These are phyloP conservation scores for Hybos culiciformis DNA, from an alignment of 2,888 invertebrate genomes.

Conservation along the genomic window DNA sequence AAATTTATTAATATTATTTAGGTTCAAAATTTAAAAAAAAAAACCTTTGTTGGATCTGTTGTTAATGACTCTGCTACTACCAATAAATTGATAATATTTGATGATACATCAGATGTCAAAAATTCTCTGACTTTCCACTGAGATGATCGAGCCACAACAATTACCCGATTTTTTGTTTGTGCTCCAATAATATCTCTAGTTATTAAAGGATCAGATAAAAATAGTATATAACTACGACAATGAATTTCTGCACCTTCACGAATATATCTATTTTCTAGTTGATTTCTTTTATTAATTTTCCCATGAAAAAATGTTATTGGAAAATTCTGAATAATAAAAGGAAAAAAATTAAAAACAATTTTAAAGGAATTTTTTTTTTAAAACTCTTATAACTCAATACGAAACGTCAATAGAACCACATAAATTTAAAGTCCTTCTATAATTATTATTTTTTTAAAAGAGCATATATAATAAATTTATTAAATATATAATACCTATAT, in stretches of 20 bases:
- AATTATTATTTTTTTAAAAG: no score
- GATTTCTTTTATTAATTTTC: conserved; percentile 40
- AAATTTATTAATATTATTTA: background rate
- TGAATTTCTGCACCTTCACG: conserved; percentile 34
- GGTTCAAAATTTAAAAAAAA: background rate
- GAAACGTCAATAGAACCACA: background rate
- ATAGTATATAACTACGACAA: conserved; percentile 52
- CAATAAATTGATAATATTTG: conserved; percentile 54
- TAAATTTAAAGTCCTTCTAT: no score
- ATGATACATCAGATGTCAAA: conserved; percentile 44
- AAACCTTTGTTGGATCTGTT: conserved; percentile 37
- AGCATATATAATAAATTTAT: background rate
- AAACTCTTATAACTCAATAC: background rate
- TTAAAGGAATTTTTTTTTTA: background rate
- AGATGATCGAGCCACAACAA: conserved; percentile 54
- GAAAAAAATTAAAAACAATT: background rate
- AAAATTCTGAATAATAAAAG: conserved; percentile 20
- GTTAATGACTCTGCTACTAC: conserved; percentile 54
- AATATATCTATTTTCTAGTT: conserved; percentile 32
- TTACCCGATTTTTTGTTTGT: conserved; percentile 47
- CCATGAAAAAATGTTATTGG: conserved; percentile 49
- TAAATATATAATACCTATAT: background rate
- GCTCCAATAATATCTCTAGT: conserved; percentile 45
- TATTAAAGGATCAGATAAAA: conserved; percentile 48
- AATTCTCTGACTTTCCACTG: conserved; percentile 65